These are phyloP conservation scores for Trachelus troglodyta DNA, from an alignment of 2,888 invertebrate species.

Conservation along the genomic window DNA sequence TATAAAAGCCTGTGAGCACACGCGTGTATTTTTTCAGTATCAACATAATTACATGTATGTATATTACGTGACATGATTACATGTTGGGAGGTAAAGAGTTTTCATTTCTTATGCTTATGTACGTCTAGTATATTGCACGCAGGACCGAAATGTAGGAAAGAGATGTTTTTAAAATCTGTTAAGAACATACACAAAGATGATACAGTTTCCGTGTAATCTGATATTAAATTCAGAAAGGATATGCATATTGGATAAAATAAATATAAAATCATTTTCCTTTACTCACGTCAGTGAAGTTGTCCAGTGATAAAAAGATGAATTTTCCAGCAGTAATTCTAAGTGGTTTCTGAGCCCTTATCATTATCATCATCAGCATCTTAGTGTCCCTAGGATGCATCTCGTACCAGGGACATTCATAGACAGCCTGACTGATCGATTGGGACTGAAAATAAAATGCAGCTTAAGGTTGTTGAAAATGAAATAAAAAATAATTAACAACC, in stretches of 20 bases:
- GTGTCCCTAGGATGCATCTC: constrained; percentile 21
- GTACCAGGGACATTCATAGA: constrained; percentile 39
- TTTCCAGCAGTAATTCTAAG: constrained; percentile 36
- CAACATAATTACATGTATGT: neutral
- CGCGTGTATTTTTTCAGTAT: neutral
- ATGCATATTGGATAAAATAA: neutral
- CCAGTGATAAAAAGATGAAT: constrained; percentile 31
- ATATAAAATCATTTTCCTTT: neutral
- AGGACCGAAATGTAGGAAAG: constrained; percentile 41
- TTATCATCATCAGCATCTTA: constrained; percentile 14
- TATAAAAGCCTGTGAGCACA: neutral
- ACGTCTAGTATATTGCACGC: constrained; percentile 1
- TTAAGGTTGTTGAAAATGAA: neutral
- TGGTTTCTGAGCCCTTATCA: constrained; percentile 34
- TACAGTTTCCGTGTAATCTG: neutral
- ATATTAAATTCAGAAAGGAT: neutral
- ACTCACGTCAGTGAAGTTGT: constrained; percentile 34
- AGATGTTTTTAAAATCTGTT: constrained; percentile 35
- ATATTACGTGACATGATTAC: neutral
- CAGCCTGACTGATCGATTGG: constrained; percentile 25
- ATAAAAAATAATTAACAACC: neutral
- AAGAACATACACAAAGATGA: neutral
- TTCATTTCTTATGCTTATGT: neutral
- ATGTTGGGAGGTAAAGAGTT: neutral
- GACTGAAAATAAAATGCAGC: constrained; percentile 22